Evolutionary conservation across 2,113 vertebrate genomes (phyloP).

Genomic region (Origma solitaria): DNA sequence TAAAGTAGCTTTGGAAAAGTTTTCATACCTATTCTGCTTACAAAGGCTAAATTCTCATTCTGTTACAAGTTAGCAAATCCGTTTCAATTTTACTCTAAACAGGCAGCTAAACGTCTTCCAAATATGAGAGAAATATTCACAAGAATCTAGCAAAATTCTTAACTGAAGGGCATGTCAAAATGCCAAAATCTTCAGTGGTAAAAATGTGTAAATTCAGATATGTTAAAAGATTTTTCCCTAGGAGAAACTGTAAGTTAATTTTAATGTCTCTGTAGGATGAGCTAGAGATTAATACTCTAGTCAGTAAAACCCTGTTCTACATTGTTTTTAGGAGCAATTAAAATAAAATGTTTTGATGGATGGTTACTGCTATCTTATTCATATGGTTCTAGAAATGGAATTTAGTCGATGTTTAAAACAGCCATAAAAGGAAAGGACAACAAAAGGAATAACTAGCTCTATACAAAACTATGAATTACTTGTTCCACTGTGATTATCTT

Average conservation of each 20-base stretch:
- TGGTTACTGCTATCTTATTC: not conserved
- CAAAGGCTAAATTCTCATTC: not conserved
- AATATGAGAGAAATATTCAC: not conserved
- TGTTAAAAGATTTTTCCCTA: not conserved
- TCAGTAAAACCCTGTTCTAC: not conserved
- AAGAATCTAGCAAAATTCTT: not conserved
- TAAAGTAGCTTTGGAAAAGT: not conserved
- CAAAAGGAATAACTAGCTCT: not conserved
- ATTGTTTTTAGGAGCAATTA: not conserved
- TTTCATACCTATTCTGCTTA: not conserved
- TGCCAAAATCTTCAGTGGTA: not conserved
- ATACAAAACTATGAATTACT: not conserved
- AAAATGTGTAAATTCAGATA: not conserved
- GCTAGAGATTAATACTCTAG: not conserved
- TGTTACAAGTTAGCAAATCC: not conserved
- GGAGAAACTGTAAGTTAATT: not conserved
- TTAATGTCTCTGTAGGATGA: not conserved
- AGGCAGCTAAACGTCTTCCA: not conserved
- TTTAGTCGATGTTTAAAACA: not conserved
- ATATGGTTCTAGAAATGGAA: not conserved
- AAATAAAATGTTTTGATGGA: not conserved
- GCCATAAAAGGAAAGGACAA: not conserved
- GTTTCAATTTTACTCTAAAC: slow-evolving; percentile 27
- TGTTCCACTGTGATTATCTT: not conserved
- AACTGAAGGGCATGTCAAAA: not conserved